A percentile compares a stretch with the other conserved stretches of the same genome.
Conservation (phyloP, 1,140 invertebrate species). For the Samia ricini region DNA sequence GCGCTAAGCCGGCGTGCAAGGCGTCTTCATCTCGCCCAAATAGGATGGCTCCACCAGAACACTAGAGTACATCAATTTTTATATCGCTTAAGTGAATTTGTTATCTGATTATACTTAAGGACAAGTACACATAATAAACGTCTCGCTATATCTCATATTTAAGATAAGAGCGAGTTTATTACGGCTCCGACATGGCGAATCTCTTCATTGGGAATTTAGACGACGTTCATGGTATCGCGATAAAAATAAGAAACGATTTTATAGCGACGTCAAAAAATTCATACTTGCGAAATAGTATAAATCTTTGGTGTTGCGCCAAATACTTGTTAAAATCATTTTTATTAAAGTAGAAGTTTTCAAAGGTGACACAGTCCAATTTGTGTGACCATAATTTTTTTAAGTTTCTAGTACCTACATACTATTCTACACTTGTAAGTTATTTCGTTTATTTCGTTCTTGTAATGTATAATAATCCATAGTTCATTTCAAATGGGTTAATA, state of each 20-base stretch:
- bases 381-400: not conserved
- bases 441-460: not conserved
- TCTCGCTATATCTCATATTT: slow-evolving; percentile 25
- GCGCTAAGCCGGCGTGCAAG: slow-evolving; percentile 32
- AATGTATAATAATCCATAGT: too few species aligned
- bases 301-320: slow-evolving; percentile 21
- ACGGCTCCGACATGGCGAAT: slow-evolving; percentile 9
- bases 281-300: slow-evolving; percentile 7
- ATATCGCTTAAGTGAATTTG: slow-evolving; percentile 37
- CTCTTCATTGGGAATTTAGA: not conserved
- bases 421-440: not conserved
- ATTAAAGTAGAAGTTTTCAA: slow-evolving; percentile 2
- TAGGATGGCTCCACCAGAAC: slow-evolving; percentile 9
- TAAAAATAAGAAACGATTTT: not conserved
- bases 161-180: slow-evolving; percentile 23
- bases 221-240: not conserved
- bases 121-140: slow-evolving; percentile 39
- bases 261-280: not conserved
- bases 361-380: slow-evolving; percentile 22
- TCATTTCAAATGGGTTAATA: too few species aligned
- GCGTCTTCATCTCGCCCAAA: slow-evolving; percentile 12
- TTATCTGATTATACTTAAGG: slow-evolving; percentile 36
- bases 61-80: slow-evolving; percentile 38
- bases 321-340: not conserved
- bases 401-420: not conserved